Evolutionary conservation across 2,888 invertebrate species (phyloP).

Genomic region (Eumacrocentrus americanus): DNA sequence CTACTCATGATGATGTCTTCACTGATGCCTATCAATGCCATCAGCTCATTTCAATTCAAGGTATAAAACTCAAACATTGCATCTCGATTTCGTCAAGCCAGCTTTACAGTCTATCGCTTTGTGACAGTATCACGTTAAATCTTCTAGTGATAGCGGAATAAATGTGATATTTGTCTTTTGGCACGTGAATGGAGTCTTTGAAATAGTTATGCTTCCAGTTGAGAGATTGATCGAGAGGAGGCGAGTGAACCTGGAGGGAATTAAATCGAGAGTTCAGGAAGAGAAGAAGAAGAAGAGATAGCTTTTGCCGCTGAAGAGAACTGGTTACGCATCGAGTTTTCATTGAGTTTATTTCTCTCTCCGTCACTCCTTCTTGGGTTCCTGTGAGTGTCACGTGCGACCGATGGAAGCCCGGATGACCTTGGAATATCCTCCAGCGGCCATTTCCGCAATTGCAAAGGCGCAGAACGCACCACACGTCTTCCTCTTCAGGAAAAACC

Average conservation of each 20-base stretch:
- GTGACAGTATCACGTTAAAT: neutral
- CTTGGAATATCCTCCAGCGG: constrained; percentile 24
- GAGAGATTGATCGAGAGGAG: neutral
- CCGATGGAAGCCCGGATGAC: constrained; percentile 20
- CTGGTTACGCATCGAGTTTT: constrained; percentile 29
- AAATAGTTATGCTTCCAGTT: constrained; percentile 1
- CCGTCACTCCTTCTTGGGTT: constrained; percentile 6
- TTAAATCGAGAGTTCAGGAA: constrained; percentile 19
- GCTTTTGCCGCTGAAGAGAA: constrained; percentile 11
- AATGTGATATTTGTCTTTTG: neutral
- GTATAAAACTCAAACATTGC: neutral
- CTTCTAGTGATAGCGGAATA: neutral
- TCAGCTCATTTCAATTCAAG: neutral
- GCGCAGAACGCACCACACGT: neutral
- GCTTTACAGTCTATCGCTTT: too few relatives aligned
- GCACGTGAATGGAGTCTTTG: constrained; percentile 15
- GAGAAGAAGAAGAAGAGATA: constrained; percentile 25
- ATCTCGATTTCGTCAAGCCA: neutral
- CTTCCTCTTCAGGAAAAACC: neutral
- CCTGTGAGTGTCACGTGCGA: constrained; percentile 23
- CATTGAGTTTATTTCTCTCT: constrained; percentile 19
- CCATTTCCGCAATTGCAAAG: constrained; percentile 30
- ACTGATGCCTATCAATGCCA: neutral
- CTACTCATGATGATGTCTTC: neutral
- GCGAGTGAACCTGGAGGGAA: neutral